These are phyloP conservation scores for Rhyacophila brunnea DNA, from an alignment of 1,140 invertebrate species.

Conservation along the genomic window DNA sequence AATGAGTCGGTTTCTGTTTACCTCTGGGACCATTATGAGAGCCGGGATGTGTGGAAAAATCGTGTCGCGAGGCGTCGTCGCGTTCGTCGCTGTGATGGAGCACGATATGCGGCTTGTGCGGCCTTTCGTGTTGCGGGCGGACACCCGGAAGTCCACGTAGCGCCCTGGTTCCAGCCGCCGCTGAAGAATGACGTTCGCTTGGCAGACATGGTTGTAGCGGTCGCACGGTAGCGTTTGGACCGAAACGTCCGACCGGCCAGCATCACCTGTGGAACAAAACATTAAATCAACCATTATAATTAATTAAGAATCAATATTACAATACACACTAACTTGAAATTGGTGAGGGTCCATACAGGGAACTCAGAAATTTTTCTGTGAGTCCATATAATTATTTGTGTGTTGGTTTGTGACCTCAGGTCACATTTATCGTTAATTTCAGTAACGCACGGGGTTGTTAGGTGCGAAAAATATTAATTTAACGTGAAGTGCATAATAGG, in stretches of 20 bases:
- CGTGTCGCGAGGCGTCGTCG: conserved; percentile 71
- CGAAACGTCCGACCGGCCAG: conserved; percentile 67
- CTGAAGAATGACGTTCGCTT: conserved; percentile 78
- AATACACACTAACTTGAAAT: too few relatives aligned
- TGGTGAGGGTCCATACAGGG: too few relatives aligned
- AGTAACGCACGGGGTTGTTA: too few relatives aligned
- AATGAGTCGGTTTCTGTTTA: conserved; percentile 45
- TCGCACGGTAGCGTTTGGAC: conserved; percentile 79
- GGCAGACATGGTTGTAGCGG: conserved; percentile 78
- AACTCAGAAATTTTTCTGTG: too few relatives aligned
- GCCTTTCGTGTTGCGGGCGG: conserved; percentile 74
- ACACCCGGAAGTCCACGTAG: conserved; percentile 77
- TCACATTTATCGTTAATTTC: too few relatives aligned
- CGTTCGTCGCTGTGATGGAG: conserved; percentile 79
- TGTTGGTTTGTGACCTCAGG: too few relatives aligned
- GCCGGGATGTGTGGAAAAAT: conserved; percentile 83
- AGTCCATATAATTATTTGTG: too few relatives aligned
- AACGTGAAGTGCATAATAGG: too few relatives aligned
- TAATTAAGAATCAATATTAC: too few relatives aligned
- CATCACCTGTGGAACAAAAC: conserved; percentile 52
- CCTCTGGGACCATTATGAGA: conserved; percentile 78
- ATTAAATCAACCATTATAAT: too few relatives aligned
- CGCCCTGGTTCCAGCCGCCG: conserved; percentile 70
- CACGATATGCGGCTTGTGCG: conserved; percentile 73
- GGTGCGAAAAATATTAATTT: too few relatives aligned